Conservation (phyloP, 2,888 invertebrate genomes). For the Isotomurus palustris region DNA sequence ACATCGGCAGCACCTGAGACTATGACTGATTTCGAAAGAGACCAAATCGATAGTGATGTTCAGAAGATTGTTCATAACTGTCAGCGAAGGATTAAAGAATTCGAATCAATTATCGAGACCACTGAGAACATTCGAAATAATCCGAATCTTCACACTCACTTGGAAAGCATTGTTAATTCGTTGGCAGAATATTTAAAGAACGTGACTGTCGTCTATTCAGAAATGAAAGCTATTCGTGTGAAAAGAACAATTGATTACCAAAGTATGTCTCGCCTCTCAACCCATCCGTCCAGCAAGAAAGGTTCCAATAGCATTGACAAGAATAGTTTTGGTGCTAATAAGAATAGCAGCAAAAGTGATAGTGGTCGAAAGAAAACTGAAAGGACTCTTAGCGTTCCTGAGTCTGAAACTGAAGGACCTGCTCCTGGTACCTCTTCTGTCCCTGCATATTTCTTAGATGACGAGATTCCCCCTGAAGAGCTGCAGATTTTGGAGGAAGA, state of each 20-base stretch:
- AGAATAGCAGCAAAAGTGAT: not conserved
- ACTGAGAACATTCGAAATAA: slow-evolving; percentile 53
- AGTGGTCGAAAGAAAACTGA: not conserved
- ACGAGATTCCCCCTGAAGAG: slow-evolving; percentile 75
- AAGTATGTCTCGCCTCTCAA: slow-evolving; percentile 65
- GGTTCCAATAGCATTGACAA: slow-evolving; percentile 11
- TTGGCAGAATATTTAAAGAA: slow-evolving; percentile 75
- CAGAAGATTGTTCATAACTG: slow-evolving; percentile 79
- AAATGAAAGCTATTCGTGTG: slow-evolving; percentile 79
- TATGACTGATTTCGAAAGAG: slow-evolving; percentile 79
- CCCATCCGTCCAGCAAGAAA: slow-evolving; percentile 14
- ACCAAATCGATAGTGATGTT: slow-evolving; percentile 79
- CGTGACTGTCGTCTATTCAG: slow-evolving; percentile 81
- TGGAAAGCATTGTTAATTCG: slow-evolving; percentile 67
- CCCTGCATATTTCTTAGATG: slow-evolving; percentile 51
- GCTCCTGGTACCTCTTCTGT: slow-evolving; percentile 17
- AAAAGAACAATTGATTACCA: slow-evolving; percentile 79
- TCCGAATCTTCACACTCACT: slow-evolving; percentile 70
- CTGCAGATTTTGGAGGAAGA: slow-evolving; percentile 89
- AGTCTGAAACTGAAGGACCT: slow-evolving; percentile 14
- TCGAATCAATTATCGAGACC: slow-evolving; percentile 60
- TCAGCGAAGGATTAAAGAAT: slow-evolving; percentile 68
- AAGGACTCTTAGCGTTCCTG: not conserved
- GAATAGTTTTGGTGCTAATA: not conserved
- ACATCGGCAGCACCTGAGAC: slow-evolving; percentile 54